Base-by-base conservation (phyloP, 2,888 invertebrate genomes). In the Meteorus cinctellus region DNA sequence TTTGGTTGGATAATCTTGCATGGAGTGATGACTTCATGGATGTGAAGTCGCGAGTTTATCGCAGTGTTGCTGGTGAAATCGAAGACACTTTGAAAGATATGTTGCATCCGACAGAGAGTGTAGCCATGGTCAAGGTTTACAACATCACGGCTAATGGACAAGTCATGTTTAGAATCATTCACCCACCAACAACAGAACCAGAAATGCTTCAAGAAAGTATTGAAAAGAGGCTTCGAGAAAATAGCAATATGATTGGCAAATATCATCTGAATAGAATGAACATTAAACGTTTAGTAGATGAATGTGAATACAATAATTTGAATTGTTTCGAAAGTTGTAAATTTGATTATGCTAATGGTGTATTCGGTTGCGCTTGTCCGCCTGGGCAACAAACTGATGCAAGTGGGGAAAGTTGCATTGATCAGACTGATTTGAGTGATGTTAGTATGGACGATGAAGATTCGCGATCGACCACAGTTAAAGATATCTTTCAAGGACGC, bases 301-400 rank as follows among this genome's bases (percentile, higher is more conserved):
- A 92, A 76, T 96, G 94, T 87, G 92, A 93, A 88, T 91, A 93
- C 74, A 91, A 92, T 78, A 93, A 93, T 77, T 91, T 93, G 75
- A 90, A 91, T 67, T 96, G 96, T 85, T 92, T 94, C 80, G 91
- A 94, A 80, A 90, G 90, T 14, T 96, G 96, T 86, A 89, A 90
- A 72, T 95, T 94, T 84, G 93, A 95, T 86, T 93, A 93, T 83
- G 84, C 85, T 1, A 88, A 90, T 31, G 91, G 94, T 74, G 91
- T 92, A 68, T 95, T 95, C 85, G 89, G 88, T 41, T 96, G 96
- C 86, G 90, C 89, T 3, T 96, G 95, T 86, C 92, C 93, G 12
- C 87, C 89, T 55, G 92, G 92, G 41, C 84, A 92, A 90, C 82
- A 90, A 70, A 86, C 95, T 86, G 90, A 90, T 85, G 81, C 79